Base-by-base conservation (phyloP, 1,140 invertebrate species). In the Leptonema lineaticorne region DNA sequence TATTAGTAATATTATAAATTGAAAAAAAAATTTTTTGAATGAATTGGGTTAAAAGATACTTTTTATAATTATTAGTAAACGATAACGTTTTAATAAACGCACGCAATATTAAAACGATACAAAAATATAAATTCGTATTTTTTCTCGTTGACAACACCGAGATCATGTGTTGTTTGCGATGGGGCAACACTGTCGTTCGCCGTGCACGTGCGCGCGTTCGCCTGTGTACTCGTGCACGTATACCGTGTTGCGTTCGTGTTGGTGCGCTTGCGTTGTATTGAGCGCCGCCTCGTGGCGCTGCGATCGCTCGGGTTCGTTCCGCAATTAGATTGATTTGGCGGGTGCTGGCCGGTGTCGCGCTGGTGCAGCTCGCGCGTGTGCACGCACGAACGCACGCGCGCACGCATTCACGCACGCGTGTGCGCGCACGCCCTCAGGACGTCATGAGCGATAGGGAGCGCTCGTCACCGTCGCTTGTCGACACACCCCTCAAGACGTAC, bases 401-500 rank as follows among this genome's bases (percentile, higher is more conserved):
- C 76, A 48, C 69, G 60, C 76, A 77, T 76, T 77, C 76, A 74
- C 78, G 75, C 77, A 77, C 78, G 78, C 79, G 79, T 77, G 73
- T 77, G 79, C 76, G 77, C 50, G 57, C 37, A 28, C 57, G 60
- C 62, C 67, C 69, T 63, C 53, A 89, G 89, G 88, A 89, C 62
- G 72, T 57, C 62, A 90, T 90, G 88, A 89, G 87, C 83, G 88
- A 90, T 85, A 88, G 88, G 85, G 88, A 89, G 84, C 86, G 88
- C 82, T 88, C 88, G 79, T 89, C 88, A 83, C 88, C 88, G 80
- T 89, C 86, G 84, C 86, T 89, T 79, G 86, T 88, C 83, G 88
- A 90, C 86, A 89, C 87, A 83, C 88, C 88, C 83, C 87, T 90
- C 82, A 90, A 90, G 85, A 86, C 85, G 73, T 85, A 89, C 81